These are phyloP conservation scores for Scaptomyza pallida DNA, from an alignment of 1,140 invertebrate genomes.

Conservation along the genomic window DNA sequence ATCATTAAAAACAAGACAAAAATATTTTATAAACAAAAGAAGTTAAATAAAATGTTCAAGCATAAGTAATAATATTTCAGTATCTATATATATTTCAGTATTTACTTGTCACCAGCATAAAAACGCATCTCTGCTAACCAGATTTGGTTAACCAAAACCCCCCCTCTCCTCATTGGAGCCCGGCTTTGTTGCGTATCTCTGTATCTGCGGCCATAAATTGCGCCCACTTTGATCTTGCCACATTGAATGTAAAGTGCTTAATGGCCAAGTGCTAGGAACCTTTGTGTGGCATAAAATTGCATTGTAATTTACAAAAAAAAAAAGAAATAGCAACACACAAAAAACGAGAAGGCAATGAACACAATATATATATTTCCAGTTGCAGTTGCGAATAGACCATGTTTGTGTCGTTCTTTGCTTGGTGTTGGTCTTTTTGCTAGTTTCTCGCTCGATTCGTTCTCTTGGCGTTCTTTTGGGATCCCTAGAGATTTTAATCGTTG, in stretches of 20 bases:
- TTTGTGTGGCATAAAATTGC: conserved; percentile 77
- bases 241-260: conserved; percentile 81
- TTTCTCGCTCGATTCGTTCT: conserved; percentile 26
- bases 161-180: conserved; percentile 16
- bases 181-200: conserved; percentile 57
- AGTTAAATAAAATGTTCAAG: too few species aligned
- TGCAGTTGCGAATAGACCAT: conserved; percentile 47
- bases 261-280: conserved; percentile 66
- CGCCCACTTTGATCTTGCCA: conserved; percentile 79
- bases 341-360: neutral
- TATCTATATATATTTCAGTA: neutral
- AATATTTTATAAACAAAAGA: neutral
- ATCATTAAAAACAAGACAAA: conserved; percentile 16
- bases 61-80: too few species aligned
- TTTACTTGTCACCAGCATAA: neutral
- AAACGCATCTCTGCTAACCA: conserved; percentile 13
- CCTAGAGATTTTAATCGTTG: conserved; percentile 81
- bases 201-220: conserved; percentile 70
- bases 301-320: conserved; percentile 75
- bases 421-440: neutral
- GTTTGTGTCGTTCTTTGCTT: neutral
- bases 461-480: conserved; percentile 54
- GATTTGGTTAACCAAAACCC: neutral
- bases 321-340: neutral
- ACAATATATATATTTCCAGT: conserved; percentile 41